Evolutionary conservation across 2,113 vertebrate species (phyloP).

Genomic region (Rhabdornis inornatus): DNA sequence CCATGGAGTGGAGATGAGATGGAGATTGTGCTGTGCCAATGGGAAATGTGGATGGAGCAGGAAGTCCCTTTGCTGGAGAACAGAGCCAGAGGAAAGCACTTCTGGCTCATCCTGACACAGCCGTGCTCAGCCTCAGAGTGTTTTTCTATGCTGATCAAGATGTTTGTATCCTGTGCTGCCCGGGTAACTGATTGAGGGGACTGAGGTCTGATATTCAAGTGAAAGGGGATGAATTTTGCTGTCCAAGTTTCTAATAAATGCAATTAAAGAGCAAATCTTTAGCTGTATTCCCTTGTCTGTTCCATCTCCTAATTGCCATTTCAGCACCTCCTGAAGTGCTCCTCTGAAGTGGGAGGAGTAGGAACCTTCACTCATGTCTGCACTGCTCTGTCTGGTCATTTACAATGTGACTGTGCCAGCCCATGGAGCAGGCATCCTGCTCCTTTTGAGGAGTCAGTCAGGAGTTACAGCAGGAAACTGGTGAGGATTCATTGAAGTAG

Average conservation of each 20-base stretch:
- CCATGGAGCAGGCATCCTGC: background rate
- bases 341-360: background rate
- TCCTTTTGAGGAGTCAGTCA: accelerated
- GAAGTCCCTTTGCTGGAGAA: background rate
- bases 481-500: background rate
- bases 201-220: background rate
- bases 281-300: background rate
- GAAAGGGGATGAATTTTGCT: background rate
- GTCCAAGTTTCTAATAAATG: background rate
- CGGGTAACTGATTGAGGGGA: background rate
- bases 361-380: accelerated
- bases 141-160: accelerated
- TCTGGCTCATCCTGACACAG: accelerated
- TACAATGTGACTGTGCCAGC: accelerated
- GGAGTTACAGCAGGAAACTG: background rate
- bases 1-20: background rate
- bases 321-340: background rate
- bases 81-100: background rate
- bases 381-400: accelerated
- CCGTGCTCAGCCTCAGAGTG: accelerated
- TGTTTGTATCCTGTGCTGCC: background rate
- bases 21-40: accelerated
- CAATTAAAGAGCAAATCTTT: background rate
- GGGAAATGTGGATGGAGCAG: background rate
- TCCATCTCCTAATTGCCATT: accelerated